Percentiles rank a stretch among this genome's conserved stretches.
Evolutionary conservation across 2,113 vertebrate species (phyloP).

Genomic region (Gasterosteus nipponicus): DNA sequence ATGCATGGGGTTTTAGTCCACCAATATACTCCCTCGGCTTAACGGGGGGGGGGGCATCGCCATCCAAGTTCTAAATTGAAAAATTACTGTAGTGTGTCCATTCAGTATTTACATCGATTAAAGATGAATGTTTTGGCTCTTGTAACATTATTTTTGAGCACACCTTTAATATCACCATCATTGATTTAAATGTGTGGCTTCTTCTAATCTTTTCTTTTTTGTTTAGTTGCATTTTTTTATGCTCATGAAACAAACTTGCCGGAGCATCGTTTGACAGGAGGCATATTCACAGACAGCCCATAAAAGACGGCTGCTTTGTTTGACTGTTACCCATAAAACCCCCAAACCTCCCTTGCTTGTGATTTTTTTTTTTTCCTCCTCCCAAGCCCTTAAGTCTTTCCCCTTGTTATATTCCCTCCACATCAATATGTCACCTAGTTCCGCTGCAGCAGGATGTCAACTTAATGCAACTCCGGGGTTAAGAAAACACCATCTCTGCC

Average conservation of each 20-base stretch:
- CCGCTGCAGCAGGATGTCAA: constrained; percentile 76
- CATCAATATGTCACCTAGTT: constrained; percentile 79
- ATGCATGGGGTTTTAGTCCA: constrained; percentile 66
- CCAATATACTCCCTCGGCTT: constrained; percentile 51
- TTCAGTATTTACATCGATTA: constrained; percentile 51
- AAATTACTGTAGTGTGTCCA: constrained; percentile 69
- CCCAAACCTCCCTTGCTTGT: constrained; percentile 52
- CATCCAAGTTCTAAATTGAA: constrained; percentile 75
- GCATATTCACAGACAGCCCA: constrained; percentile 56
- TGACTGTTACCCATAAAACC: constrained; percentile 69
- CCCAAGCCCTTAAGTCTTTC: constrained; percentile 62
- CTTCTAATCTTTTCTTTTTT: constrained; percentile 17
- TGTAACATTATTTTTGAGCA: background rate
- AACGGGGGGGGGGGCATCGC: constrained; percentile 23
- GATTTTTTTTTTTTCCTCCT: constrained; percentile 39
- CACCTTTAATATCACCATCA: background rate
- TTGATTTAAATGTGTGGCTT: background rate
- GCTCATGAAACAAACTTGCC: constrained; percentile 16
- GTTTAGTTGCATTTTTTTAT: constrained; percentile 27
- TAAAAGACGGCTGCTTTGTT: constrained; percentile 67
- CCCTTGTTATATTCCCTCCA: constrained; percentile 71
- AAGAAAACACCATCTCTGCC: constrained; percentile 76
- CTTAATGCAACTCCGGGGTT: constrained; percentile 77
- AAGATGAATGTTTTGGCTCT: constrained; percentile 14
- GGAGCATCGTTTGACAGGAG: constrained; percentile 1